Conservation (phyloP, 2,113 vertebrate genomes). For the Urocynchramus pylzowi region DNA sequence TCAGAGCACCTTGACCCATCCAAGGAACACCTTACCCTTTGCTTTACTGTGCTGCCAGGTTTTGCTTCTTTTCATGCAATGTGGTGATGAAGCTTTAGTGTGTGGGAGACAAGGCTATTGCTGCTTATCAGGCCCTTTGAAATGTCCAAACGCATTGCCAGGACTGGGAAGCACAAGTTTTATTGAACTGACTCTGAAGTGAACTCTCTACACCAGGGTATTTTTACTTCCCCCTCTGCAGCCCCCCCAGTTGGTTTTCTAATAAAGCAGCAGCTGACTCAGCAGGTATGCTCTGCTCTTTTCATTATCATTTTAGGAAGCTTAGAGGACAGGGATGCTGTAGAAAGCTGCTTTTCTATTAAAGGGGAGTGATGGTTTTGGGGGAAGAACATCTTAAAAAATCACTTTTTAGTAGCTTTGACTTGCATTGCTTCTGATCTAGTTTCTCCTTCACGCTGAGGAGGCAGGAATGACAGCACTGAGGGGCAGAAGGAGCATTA, state of each 20-base stretch:
- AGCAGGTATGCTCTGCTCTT: not conserved
- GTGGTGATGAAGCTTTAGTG: slow-evolving; percentile 46
- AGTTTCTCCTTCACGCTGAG: not conserved
- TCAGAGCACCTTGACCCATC: slow-evolving; percentile 77
- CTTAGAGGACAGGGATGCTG: not conserved
- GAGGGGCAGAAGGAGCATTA: not conserved
- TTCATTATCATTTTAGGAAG: not conserved
- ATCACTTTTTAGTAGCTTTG: not conserved
- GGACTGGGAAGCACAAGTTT: slow-evolving; percentile 32
- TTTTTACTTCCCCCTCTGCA: not conserved
- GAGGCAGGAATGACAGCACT: not conserved
- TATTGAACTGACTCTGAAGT: slow-evolving; percentile 61
- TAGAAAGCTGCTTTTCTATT: not conserved
- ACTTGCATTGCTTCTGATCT: not conserved
- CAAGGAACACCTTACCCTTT: slow-evolving; percentile 74
- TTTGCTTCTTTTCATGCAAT: slow-evolving; percentile 64
- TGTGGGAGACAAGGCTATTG: slow-evolving; percentile 73
- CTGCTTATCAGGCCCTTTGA: slow-evolving; percentile 77
- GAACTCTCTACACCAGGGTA: slow-evolving; percentile 37
- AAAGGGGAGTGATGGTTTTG: not conserved
- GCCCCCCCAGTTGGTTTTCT: not conserved
- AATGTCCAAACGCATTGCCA: slow-evolving; percentile 62
- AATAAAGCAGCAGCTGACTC: slow-evolving; percentile 28
- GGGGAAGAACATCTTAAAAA: not conserved
- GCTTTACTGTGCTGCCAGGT: slow-evolving; percentile 58